Percentiles rank a stretch among this genome's conserved stretches.
These are phyloP conservation scores for Periparus ater DNA, from an alignment of 2,797 vertebrate species.

Conservation along the genomic window DNA sequence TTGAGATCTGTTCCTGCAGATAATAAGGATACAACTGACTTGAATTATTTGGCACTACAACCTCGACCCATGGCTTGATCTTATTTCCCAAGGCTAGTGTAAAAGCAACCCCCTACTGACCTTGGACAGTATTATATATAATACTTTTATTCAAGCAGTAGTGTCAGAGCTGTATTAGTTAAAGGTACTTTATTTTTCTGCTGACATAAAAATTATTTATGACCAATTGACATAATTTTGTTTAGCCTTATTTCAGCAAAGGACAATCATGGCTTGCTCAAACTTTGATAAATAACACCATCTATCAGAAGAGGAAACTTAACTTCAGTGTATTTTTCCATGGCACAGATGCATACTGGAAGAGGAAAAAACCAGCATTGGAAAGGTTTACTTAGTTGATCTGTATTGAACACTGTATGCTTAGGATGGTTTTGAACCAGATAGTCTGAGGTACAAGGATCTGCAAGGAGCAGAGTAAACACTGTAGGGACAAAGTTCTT, in stretches of 20 bases:
- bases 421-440: not conserved
- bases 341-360: not conserved
- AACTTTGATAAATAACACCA: not conserved
- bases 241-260: not conserved
- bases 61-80: accelerated
- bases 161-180: not conserved
- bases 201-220: not conserved
- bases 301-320: not conserved
- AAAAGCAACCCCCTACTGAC: not conserved
- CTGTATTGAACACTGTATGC: not conserved
- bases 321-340: not conserved
- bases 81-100: not conserved
- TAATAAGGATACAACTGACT: not conserved
- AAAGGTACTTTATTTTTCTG: not conserved
- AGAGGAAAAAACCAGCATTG: not conserved
- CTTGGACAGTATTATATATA: not conserved
- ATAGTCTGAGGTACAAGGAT: not conserved
- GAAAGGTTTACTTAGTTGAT: not conserved
- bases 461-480: not conserved
- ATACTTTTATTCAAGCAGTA: not conserved
- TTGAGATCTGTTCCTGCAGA: not conserved
- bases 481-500: not conserved
- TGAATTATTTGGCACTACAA: not conserved
- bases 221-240: not conserved
- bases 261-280: not conserved